These are phyloP conservation scores for Nannospalax galili DNA, from an alignment of 2,113 vertebrate species.

Conservation along the genomic window DNA sequence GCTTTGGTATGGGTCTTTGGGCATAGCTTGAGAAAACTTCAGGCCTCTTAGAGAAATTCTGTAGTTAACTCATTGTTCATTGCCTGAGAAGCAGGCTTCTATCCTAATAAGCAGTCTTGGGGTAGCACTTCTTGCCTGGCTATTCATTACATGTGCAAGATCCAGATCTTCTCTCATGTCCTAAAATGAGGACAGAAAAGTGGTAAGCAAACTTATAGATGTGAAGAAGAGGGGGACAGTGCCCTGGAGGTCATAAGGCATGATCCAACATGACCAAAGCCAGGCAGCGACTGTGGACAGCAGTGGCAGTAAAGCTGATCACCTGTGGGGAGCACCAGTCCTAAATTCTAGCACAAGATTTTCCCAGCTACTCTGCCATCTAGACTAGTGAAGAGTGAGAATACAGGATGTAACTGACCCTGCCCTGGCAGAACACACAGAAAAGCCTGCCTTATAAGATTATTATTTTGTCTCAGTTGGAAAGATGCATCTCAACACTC, in stretches of 20 bases:
- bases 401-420: neutral
- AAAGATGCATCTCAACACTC: neutral
- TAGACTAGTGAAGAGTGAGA: neutral
- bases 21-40: neutral
- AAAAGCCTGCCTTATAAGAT: neutral
- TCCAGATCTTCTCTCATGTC: neutral
- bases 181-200: neutral
- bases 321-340: neutral
- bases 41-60: neutral
- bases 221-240: neutral
- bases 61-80: neutral
- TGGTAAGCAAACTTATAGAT: neutral
- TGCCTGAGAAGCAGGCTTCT: neutral
- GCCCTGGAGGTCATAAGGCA: fast-evolving
- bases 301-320: neutral
- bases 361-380: neutral
- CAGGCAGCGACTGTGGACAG: neutral
- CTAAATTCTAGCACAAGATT: neutral
- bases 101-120: neutral
- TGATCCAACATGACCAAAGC: neutral
- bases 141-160: neutral
- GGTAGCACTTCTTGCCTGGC: neutral
- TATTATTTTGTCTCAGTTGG: neutral
- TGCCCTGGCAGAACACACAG: neutral
- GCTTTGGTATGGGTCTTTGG: neutral